phyloP scores from a whole-genome alignment of 2,797 vertebrate genomes.

The Meda fulgida region DNA sequence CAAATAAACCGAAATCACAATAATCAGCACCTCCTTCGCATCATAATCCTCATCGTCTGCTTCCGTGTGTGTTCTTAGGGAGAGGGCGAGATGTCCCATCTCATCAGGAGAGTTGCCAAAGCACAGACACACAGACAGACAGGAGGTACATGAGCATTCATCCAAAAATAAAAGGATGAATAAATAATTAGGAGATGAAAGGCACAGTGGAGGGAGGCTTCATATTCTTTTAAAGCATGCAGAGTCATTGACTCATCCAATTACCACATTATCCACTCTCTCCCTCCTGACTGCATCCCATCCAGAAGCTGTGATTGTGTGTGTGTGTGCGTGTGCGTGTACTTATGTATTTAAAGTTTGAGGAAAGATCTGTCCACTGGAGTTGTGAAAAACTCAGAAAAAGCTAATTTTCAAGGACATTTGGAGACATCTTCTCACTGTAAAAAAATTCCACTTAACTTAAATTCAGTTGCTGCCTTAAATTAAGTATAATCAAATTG shows the following conservation, averaged over 20 bases:
- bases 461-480: not conserved
- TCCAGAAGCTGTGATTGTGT: conserved; percentile 14
- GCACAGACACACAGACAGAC: conserved; percentile 9
- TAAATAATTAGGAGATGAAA: conserved; percentile 61
- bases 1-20: not conserved
- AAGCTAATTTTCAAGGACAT: too few species aligned
- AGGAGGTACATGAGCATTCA: conserved; percentile 52
- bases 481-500: not conserved
- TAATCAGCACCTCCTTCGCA: not conserved
- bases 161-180: conserved; percentile 59
- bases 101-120: not conserved
- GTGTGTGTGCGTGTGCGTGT: not conserved
- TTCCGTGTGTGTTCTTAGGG: not conserved
- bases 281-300: conserved; percentile 30
- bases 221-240: conserved; percentile 56
- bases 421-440: not conserved
- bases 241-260: conserved; percentile 60
- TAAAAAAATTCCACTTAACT: not conserved
- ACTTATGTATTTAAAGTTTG: not conserved
- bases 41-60: not conserved
- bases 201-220: conserved; percentile 57
- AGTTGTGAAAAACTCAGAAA: not conserved
- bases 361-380: not conserved
- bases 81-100: conserved; percentile 9
- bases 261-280: conserved; percentile 56